These are phyloP conservation scores for Euura saliciscinereae DNA, from an alignment of 1,140 invertebrate species.

Conservation along the genomic window DNA sequence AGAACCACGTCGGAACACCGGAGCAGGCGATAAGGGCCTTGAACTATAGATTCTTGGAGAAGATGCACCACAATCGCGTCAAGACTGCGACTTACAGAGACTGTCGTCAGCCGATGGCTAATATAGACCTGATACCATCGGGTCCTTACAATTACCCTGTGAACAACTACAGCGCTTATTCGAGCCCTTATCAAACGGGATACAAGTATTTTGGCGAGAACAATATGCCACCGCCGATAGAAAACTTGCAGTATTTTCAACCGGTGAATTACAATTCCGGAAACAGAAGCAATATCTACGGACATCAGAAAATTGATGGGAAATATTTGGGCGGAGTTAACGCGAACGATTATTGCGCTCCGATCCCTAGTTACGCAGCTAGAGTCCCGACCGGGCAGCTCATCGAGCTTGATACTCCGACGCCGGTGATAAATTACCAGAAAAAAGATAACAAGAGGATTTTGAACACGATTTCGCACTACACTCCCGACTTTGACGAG, in stretches of 20 bases:
- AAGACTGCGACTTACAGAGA: conserved; percentile 35
- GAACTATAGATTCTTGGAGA: conserved; percentile 55
- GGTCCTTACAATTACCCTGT: conserved; percentile 22
- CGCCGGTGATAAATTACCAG: conserved; percentile 40
- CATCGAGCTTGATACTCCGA: conserved; percentile 72
- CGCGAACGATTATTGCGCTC: conserved; percentile 31
- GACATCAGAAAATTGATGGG: not conserved
- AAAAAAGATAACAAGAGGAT: conserved; percentile 20
- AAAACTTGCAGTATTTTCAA: conserved; percentile 28
- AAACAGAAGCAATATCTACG: conserved; percentile 32
- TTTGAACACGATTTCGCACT: conserved; percentile 19
- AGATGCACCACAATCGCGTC: conserved; percentile 43
- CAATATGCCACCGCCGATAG: conserved; percentile 15
- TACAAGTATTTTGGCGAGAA: conserved; percentile 38
- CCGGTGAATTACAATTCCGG: conserved; percentile 27
- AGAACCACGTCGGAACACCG: conserved; percentile 66
- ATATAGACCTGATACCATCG: conserved; percentile 15
- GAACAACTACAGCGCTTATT: conserved; percentile 39
- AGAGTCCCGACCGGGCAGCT: conserved; percentile 68
- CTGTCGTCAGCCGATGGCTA: conserved; percentile 18
- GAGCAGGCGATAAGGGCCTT: conserved; percentile 62
- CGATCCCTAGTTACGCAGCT: conserved; percentile 35
- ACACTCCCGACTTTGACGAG: conserved; percentile 37
- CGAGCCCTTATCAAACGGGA: conserved; percentile 29
- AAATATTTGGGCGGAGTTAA: conserved; percentile 29